Evolutionary conservation across 2,797 vertebrate species (phyloP).

Genomic region (Oophaga sylvatica): DNA sequence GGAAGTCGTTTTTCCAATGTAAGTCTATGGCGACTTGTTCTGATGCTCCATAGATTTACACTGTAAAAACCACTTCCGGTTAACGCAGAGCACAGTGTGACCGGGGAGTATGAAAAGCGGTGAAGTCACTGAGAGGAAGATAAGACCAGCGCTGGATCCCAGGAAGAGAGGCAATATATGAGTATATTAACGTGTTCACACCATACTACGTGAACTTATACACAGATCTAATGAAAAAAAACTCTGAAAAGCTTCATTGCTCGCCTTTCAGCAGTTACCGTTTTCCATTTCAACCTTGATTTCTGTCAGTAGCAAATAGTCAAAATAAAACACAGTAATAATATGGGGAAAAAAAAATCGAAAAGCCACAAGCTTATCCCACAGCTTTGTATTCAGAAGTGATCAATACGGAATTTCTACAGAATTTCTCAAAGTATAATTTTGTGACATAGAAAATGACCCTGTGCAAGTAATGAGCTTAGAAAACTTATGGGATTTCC

Average conservation of each 20-base stretch:
- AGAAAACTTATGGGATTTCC: constrained; percentile 13
- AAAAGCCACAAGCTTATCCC: neutral
- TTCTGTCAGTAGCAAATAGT: neutral
- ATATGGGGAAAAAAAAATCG: neutral
- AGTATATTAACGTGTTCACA: too few species aligned
- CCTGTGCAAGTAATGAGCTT: constrained; percentile 18
- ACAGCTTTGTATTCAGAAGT: neutral
- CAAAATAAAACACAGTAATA: neutral
- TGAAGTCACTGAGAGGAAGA: too few species aligned
- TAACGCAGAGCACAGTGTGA: too few species aligned
- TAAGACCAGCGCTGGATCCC: too few species aligned
- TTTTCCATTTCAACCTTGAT: neutral
- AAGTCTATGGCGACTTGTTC: too few species aligned
- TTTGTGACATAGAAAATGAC: constrained; percentile 18
- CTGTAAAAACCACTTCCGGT: too few species aligned
- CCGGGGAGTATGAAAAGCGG: too few species aligned
- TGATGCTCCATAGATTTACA: too few species aligned
- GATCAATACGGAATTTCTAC: constrained; percentile 21
- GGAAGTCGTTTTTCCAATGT: too few species aligned
- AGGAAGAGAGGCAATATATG: too few species aligned
- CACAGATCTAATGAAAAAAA: too few species aligned
- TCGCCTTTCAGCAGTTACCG: neutral
- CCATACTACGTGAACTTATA: too few species aligned
- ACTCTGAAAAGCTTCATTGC: neutral
- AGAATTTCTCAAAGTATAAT: neutral